Conservation (phyloP, 2,888 invertebrate genomes). For the Sipha maydis region DNA sequence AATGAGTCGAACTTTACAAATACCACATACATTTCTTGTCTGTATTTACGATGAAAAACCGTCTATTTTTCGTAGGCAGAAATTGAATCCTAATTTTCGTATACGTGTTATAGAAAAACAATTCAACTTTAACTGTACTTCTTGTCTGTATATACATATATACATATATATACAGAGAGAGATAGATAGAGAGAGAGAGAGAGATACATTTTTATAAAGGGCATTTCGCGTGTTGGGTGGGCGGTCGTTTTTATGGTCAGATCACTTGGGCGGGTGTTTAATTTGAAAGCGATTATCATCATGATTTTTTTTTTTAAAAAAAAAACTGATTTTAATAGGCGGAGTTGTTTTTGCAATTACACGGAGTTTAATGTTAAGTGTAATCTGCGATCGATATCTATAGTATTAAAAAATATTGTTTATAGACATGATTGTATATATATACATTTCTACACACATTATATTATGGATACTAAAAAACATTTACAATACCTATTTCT, state of each 20-base stretch:
- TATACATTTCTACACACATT: background rate
- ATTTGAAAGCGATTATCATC: conserved; percentile 43
- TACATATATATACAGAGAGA: too few relatives aligned
- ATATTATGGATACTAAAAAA: too few relatives aligned
- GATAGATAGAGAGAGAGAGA: too few relatives aligned
- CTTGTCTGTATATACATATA: background rate
- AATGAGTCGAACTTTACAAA: too few relatives aligned
- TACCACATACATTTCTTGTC: too few relatives aligned
- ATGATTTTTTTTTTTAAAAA: background rate
- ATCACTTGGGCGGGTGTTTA: conserved; percentile 25
- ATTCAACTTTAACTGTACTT: background rate
- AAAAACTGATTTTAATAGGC: conserved; percentile 15
- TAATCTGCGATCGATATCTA: conserved; percentile 21
- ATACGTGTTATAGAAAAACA: background rate
- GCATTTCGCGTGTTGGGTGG: conserved; percentile 27
- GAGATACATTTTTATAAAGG: background rate
- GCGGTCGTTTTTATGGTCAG: conserved; percentile 25
- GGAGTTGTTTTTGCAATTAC: conserved; percentile 42
- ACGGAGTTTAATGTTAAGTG: background rate
- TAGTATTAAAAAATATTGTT: background rate
- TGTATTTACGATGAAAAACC: too few relatives aligned
- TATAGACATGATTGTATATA: background rate
- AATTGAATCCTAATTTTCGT: background rate
- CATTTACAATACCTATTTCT: too few relatives aligned
- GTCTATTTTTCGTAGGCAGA: too few relatives aligned